Conservation (phyloP, 2,888 invertebrate species). For the Drosophila cognata region DNA sequence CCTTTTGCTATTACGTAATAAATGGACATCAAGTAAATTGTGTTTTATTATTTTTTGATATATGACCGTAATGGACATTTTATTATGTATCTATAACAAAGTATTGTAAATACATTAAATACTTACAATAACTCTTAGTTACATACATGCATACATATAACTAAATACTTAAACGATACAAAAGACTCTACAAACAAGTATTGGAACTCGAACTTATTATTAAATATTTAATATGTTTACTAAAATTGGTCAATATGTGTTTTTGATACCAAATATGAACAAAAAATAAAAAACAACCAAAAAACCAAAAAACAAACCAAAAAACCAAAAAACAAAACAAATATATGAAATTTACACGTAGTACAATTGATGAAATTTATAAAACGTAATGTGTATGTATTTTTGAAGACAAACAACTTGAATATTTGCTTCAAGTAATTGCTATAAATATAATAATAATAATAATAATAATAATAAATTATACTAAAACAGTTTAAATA, state of each 20-base stretch:
- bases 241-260: conserved; percentile 75
- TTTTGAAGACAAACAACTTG: conserved; percentile 51
- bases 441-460: conserved; percentile 46
- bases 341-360: conserved; percentile 74
- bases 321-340: conserved; percentile 22
- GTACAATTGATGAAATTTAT: conserved; percentile 73
- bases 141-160: conserved; percentile 49
- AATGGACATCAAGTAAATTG: conserved; percentile 67
- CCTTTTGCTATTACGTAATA: conserved; percentile 70
- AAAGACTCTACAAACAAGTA: conserved; percentile 75
- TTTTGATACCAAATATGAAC: conserved; percentile 66
- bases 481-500: conserved; percentile 29
- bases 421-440: conserved; percentile 41
- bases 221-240: conserved; percentile 69
- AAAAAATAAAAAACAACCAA: background rate
- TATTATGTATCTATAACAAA: conserved; percentile 45
- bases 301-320: background rate
- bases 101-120: conserved; percentile 62
- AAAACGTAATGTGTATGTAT: conserved; percentile 68
- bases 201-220: conserved; percentile 78
- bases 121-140: conserved; percentile 25
- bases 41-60: conserved; percentile 61
- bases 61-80: conserved; percentile 41
- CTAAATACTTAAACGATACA: conserved; percentile 70
- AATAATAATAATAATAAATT: conserved; percentile 39